Base-by-base conservation (phyloP, 2,888 invertebrate species). In the Adela reaumurella region DNA sequence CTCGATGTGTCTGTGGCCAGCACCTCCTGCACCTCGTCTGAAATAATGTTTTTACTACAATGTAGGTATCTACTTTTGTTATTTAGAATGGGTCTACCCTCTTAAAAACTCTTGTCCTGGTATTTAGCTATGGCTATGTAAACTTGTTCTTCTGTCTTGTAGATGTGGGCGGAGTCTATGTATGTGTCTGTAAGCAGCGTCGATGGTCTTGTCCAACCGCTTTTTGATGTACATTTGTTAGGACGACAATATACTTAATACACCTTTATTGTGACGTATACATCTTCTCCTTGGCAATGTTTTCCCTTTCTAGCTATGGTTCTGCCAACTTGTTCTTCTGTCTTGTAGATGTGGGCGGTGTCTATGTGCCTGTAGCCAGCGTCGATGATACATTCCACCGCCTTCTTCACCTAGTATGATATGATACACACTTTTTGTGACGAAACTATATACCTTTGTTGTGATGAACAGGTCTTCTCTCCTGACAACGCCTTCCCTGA, bases 291-390 rank as follows among this genome's bases (percentile, higher is more conserved):
- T 65, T 71, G 14, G 82, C 54, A 0, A 54, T 59, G 1, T 81
- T 80, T 17, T 78, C 72, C 0, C 55, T 81, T 82, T 5, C 68
- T 68, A 18, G 66, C 63, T 6, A 84, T 51, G 0, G 70, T 83
- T 16, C 64, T 58, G 0, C 84, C 84, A 20, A 84, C 78, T 70
- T 81, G 80, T 2, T 58, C 55, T 56, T 83, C 83, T 3, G 81
- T 81, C 18, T 68, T 68, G 59, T 87, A 87, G 17, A 80, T 69
- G 59, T 68, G 68, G 0, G 87, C 87, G 48, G 85, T 83, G 59
- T 88, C 88, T 42, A 88, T 77, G 55, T 83, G 85, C 1, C 85
- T 68, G 64, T 87, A 88, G 0, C 87, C 87, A 1, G 70, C 70
- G 44, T 84, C 82, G 17, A 87, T 79, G 2, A 86, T 86, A 45